Base-by-base conservation (phyloP, 2,888 invertebrate genomes). In the Heptascelio sp. region DNA sequence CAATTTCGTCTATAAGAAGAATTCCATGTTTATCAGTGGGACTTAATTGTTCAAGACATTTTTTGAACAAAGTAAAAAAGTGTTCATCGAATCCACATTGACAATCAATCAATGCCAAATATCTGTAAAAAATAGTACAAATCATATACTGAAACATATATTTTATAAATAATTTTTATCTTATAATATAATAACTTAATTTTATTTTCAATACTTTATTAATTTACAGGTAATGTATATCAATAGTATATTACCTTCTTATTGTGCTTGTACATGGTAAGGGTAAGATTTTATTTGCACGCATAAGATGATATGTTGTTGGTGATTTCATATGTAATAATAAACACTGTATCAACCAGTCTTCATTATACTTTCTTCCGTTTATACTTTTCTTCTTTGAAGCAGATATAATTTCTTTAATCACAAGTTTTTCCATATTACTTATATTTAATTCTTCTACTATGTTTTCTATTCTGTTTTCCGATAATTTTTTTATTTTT, bases 301-400 rank as follows among this genome's bases (percentile, higher is more conserved):
- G 60, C 51, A 72, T 71, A 21, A 59, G 59, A 59, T 70, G 46
- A 40, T 60, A 77, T 0, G 77, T 53, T 23, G 70, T 43, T 8
- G 64, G 77, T 23, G 77, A 78, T 34, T 68, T 78, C 70, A 78
- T 70, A 40, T 78, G 70, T 9, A 78, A 30, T 4, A 78, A 4
- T 25, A 78, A 70, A 37, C 77, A 70, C 8, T 70, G 55, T 8
- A 70, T 46, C 13, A 78, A 55, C 70, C 64, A 70, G n/a, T 78
- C 70, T 17, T 70, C 64, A 9, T 26, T 13, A 21, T 78, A 78
- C 5, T 65, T 78, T 43, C 71, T 55, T 0, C 64, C 64, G 19
- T 43, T 64, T 4, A 37, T n/a, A n/a, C 59, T 78, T 26, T 78
- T 78, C 13, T 25, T 53, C 37, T 75, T 71, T 11, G 78, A 37